Evolutionary conservation across 2,113 vertebrate genomes (phyloP), one percentile per base, ranked within the genome.

Genomic region (Pelvicachromis taeniatus): DNA sequence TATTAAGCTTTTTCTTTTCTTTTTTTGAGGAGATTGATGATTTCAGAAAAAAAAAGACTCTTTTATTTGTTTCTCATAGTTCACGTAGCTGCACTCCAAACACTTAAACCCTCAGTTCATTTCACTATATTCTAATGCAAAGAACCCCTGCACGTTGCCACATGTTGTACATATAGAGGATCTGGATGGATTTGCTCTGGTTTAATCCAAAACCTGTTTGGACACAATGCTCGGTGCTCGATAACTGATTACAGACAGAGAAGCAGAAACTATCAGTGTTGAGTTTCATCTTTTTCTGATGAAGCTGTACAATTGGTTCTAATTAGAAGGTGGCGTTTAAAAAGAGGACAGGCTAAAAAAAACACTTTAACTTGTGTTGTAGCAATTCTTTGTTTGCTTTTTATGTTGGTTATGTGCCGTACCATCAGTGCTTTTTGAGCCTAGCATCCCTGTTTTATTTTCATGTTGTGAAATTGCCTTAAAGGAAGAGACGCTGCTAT

Each of bases 1-100:
- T 88, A 87, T 90, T 81, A 90, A 86, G 14, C 29, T 52, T 91
- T 77, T 21, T 91, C 79, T 58, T 54, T 58, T 54, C 85, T 83
- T 91, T 82, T 87, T 78, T 80, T 65, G 40, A 68, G 45, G 52
- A 75, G 79, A 91, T 75, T 82, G 82, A 93, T 88, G 38, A 55
- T n/a, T 23, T 78, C 9, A 31, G 78, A 83, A 75, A 52, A n/a
- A 53, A 52, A 81, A 55, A n/a, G n/a, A 61, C 42, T 84, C 59
- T 65, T 81, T 59, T 77, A 38, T 7, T 40, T 29, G 42, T 80
- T 87, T 89, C 40, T 83, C 29, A 48, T 82, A 35, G 35, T 65
- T 23, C 35, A 87, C n/a, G 35, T 45, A 23, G 31, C 7, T 26
- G 38, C 35, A 48, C 78, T 83, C 45, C 1, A 45, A 58, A 83